Percentiles rank a stretch among this genome's conserved stretches.
These are phyloP conservation scores for Macrosiphum euphorbiae DNA, from an alignment of 2,888 invertebrate species.

Conservation along the genomic window DNA sequence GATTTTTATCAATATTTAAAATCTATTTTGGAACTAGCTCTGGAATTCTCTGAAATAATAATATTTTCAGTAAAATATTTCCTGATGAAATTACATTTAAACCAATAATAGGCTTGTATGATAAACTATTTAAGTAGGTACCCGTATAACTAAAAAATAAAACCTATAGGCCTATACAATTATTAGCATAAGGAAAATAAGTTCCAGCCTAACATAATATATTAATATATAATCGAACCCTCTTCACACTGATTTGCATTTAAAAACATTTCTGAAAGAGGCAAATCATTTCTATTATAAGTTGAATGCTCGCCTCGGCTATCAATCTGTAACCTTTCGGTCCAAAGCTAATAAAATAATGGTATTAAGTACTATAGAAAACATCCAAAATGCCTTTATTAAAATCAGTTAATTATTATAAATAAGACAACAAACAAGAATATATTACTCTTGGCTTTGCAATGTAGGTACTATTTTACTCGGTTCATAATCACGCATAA, in stretches of 20 bases:
- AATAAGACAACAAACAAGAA: background rate
- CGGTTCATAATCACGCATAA: background rate
- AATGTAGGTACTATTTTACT: background rate
- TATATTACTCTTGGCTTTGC: background rate
- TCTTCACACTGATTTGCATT: background rate
- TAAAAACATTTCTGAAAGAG: background rate
- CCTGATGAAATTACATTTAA: background rate
- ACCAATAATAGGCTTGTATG: background rate
- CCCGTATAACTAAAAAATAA: background rate
- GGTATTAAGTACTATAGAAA: background rate
- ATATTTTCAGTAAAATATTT: background rate
- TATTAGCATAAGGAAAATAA: background rate
- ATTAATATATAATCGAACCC: no score
- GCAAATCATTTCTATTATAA: background rate
- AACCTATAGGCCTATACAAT: background rate
- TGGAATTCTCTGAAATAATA: background rate
- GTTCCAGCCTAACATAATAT: background rate
- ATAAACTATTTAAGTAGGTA: background rate
- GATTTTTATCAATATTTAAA: no score
- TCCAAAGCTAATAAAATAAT: background rate
- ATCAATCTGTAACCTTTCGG: background rate
- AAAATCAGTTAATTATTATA: no score
- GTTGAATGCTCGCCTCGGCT: background rate
- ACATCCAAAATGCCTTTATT: background rate
- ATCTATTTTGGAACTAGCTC: no score